Evolutionary conservation across 2,113 vertebrate species (phyloP).

Genomic region (Notothenia rossii): DNA sequence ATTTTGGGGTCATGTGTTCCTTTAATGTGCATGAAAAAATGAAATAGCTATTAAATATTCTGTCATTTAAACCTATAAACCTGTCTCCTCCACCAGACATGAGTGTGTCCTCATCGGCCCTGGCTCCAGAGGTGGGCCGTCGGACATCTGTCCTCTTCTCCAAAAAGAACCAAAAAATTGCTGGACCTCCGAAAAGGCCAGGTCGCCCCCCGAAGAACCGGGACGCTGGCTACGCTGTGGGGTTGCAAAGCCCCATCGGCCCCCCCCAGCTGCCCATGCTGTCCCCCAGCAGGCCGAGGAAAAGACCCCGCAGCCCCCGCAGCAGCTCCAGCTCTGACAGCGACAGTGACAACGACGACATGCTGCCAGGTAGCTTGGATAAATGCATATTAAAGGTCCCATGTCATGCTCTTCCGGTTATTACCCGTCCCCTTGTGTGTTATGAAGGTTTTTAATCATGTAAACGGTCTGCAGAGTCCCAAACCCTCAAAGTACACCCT

Average conservation of each 20-base stretch:
- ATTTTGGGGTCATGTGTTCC: no score
- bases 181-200: slow-evolving; percentile 94
- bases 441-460: no score
- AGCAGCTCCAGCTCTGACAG: slow-evolving; percentile 96
- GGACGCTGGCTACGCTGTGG: slow-evolving; percentile 86
- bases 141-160: slow-evolving; percentile 98
- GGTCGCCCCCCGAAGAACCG: slow-evolving; percentile 97
- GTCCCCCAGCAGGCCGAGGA: slow-evolving; percentile 88
- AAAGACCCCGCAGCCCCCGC: slow-evolving; percentile 92
- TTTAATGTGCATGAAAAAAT: neutral
- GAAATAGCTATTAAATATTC: neutral
- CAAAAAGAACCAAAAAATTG: slow-evolving; percentile 97
- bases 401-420: no score
- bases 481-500: no score
- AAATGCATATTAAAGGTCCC: no score
- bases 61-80: slow-evolving; percentile 6
- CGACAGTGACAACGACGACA: slow-evolving; percentile 90
- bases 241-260: slow-evolving; percentile 91
- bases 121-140: slow-evolving; percentile 95
- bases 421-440: no score
- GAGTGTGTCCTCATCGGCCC: slow-evolving; percentile 90
- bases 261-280: slow-evolving; percentile 94
- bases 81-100: slow-evolving; percentile 82
- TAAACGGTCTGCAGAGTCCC: no score
- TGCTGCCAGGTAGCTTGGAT: slow-evolving; percentile 73